Evolutionary conservation across 2,113 vertebrate genomes (phyloP).

Genomic region (Piliocolobus tephrosceles): DNA sequence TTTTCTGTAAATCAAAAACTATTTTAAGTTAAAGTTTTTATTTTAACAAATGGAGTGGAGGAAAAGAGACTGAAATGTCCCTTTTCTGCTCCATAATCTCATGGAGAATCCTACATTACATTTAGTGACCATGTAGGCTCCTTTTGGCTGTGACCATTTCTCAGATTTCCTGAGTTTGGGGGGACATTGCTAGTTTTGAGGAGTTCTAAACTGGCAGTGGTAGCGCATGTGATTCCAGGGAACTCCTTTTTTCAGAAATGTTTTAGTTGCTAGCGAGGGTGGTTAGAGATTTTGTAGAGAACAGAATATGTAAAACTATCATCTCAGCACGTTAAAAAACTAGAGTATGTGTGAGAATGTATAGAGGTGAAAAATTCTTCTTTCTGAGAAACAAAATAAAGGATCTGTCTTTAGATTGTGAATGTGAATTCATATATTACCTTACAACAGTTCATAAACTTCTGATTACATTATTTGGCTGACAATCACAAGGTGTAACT

Average conservation of each 20-base stretch:
- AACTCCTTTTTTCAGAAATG: neutral
- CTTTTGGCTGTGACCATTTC: neutral
- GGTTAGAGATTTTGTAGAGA: neutral
- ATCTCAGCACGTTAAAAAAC: neutral
- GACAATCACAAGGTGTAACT: neutral
- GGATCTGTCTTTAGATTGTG: neutral
- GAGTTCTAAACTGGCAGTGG: neutral
- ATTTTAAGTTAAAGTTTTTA: neutral
- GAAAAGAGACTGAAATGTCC: neutral
- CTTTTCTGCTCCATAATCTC: neutral
- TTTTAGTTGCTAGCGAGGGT: neutral
- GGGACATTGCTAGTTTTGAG: neutral
- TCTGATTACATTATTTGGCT: neutral
- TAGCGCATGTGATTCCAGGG: neutral
- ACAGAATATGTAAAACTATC: neutral
- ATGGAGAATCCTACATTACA: neutral
- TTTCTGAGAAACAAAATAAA: neutral
- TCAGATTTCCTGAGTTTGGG: neutral
- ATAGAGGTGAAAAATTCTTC: neutral
- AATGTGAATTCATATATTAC: neutral
- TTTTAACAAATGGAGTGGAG: neutral
- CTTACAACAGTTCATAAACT: neutral
- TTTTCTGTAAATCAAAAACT: neutral
- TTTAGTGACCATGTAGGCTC: neutral
- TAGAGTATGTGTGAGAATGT: neutral